Evolutionary conservation across 2,113 vertebrate species (phyloP).

Genomic region (Edolisoma coerulescens): DNA sequence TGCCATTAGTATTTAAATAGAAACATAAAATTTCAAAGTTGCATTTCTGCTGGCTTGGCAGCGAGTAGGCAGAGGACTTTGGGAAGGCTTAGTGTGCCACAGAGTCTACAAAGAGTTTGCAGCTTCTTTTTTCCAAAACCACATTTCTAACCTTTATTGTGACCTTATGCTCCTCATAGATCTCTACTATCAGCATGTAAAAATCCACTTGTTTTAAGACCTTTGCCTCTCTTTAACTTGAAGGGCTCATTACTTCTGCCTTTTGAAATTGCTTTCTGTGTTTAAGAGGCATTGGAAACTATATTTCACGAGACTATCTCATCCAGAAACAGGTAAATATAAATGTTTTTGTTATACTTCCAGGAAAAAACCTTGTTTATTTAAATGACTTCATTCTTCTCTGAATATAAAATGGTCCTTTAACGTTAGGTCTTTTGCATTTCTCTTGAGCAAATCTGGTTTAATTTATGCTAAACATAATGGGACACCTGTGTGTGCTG

Average conservation of each 20-base stretch:
- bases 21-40: neutral
- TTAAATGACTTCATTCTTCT: neutral
- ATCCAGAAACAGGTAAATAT: neutral
- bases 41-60: neutral
- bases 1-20: neutral
- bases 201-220: conserved; percentile 7
- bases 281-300: neutral
- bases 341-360: neutral
- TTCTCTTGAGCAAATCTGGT: conserved; percentile 8
- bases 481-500: conserved; percentile 16
- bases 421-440: conserved; percentile 19
- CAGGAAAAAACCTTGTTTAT: neutral
- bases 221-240: neutral
- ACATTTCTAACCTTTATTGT: neutral
- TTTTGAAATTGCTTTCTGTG: neutral
- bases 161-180: neutral
- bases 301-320: neutral
- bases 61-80: neutral
- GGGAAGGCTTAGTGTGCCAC: neutral
- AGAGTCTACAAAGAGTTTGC: neutral
- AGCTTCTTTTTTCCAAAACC: neutral
- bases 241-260: neutral
- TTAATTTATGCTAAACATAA: conserved; percentile 47
- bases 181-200: neutral
- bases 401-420: conserved; percentile 10